Base-by-base conservation (phyloP, 1,140 invertebrate species). In the Rhysida immarginata region DNA sequence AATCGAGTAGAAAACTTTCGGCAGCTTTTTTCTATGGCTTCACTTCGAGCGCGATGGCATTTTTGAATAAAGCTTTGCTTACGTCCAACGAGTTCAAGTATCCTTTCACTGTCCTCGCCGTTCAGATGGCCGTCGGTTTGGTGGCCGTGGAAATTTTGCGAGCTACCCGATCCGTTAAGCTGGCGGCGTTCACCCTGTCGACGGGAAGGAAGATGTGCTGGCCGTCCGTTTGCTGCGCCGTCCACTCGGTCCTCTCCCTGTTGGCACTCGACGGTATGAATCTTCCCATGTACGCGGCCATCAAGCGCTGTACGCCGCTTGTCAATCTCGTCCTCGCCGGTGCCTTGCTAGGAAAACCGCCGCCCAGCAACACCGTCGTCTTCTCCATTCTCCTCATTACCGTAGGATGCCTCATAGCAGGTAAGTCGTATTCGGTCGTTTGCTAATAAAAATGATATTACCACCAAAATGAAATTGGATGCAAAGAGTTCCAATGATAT, bases 241-340 rank as follows among this genome's bases (percentile, higher is more conserved):
- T 73, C 0, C 73, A 76, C 55, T 65, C 72, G 20, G 66, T 72
- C 2, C 61, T 75, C 21, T 68, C 71, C 29, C 63, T 77, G 2
- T 65, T 64, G 56, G 74, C 75, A 3, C 63, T 76, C 11, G 67
- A 68, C 58, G 70, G 74, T 24, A 75, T 77, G 69, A 77, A 75
- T 56, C 70, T 77, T 58, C 75, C 76, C 1, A 73, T 77, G 71
- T 77, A 77, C 63, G 72, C 72, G 8, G 71, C 75, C 5, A 58
- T 77, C 25, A 77, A 77, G 60, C 64, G 74, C 53, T 75, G 71
- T 63, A 71, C 69, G 8, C 75, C 73, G 3, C 56, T 75, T 0
- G 70, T 72, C 1, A 76, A 72, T 42, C 60, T 78, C 52, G 35
- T 74, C 14, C 58, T 76, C 18, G 66, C 70, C 8, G 59, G 70